phyloP scores from a whole-genome alignment of 2,888 invertebrate species.

The Ophraella communa region DNA sequence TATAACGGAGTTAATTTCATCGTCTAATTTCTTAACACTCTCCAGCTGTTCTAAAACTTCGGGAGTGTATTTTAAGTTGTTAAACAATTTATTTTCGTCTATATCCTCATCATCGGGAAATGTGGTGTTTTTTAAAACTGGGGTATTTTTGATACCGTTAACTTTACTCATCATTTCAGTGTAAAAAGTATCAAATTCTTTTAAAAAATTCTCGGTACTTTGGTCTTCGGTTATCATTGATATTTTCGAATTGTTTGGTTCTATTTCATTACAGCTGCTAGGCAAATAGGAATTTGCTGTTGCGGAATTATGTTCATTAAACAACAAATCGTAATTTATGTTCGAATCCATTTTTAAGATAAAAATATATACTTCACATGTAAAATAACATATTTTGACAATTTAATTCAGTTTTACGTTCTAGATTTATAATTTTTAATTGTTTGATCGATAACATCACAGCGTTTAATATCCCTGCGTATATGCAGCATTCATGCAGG shows the following conservation, averaged over 20 bases:
- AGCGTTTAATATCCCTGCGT: too few species aligned
- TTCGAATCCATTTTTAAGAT: neutral
- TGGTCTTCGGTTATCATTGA: conserved; percentile 28
- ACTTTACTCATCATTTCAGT: conserved; percentile 41
- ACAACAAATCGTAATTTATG: neutral
- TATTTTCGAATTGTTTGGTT: conserved; percentile 9
- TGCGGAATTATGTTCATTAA: conserved; percentile 8
- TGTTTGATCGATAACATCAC: neutral
- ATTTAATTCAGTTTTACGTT: neutral
- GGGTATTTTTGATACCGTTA: conserved; percentile 34
- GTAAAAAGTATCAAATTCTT: conserved; percentile 37
- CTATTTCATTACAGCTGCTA: neutral
- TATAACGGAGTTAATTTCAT: conserved; percentile 39
- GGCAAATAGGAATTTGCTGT: neutral
- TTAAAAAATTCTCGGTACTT: conserved; percentile 31
- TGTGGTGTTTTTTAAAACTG: conserved; percentile 29
- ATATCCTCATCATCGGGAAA: conserved; percentile 16
- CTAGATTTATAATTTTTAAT: neutral
- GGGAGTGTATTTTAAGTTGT: conserved; percentile 38
- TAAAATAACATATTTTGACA: neutral
- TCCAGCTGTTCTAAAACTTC: conserved; percentile 39
- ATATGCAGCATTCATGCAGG: too few species aligned
- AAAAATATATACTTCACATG: neutral
- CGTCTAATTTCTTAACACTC: conserved; percentile 37
- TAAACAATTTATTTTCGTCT: conserved; percentile 35